Evolutionary conservation across 2,888 invertebrate genomes (phyloP), one percentile per base, ranked within the genome.

Genomic region (Drosophila falleni): DNA sequence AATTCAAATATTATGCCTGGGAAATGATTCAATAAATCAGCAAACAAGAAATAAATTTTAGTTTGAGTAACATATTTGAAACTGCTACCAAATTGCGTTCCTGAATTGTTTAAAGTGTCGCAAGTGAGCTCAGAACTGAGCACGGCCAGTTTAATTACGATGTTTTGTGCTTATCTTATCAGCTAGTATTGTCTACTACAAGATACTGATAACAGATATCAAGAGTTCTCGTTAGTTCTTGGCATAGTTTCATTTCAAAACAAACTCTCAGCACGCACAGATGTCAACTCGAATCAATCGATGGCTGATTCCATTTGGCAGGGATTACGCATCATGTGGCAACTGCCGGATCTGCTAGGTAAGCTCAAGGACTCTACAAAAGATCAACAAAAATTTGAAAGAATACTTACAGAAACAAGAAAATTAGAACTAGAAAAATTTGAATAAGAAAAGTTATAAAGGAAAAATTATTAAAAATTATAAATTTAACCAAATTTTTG

Each of bases 301-400:
- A 64, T 67, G 61, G 56, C 74, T 56, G 53, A 61, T 39, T 47
- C 67, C 67, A 53, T 69, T 50, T 83, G 86, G 87, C 74, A 81
- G 59, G 68, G 70, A 41, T 33, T 74, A 3, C 29, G 62, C 55
- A 66, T 53, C 16, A 80, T 86, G 69, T 50, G 74, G 35, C 85
- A 80, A n/a, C 59, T 86, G 54, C 74, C 86, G 26, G 89, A 86
- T 70, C 23, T 87, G 44, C 65, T 86, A 37, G 81, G 86, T 86
- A 37, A 64, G 49, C 35, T 15, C 23, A n/a, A 26, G 33, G 1
- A 37, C 15, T 50, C 8, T n/a, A 8, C 6, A n/a, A n/a, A n/a
- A n/a, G 11, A 6, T 44, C 31, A 44, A 19, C 9, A 42, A 42
- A 1, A 16, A 4, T 16, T 16, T 15, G n/a, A 5, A 13, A 8